Base-by-base conservation (phyloP, 2,113 vertebrate genomes). In the Nothoprocta perdicaria region DNA sequence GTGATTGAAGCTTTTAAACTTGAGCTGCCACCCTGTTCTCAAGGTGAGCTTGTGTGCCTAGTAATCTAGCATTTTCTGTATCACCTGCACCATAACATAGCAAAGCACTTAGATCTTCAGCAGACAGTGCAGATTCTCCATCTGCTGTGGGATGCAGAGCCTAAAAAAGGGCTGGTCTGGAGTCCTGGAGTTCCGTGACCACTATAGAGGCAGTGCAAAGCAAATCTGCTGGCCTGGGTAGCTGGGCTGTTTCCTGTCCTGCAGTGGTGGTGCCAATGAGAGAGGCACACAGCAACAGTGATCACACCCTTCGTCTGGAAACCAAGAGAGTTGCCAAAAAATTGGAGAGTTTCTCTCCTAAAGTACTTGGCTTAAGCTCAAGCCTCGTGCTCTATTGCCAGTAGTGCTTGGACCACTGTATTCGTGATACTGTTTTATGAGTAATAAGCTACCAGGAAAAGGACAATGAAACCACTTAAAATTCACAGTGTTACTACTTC, bases 81-180 rank as follows among this genome's bases (percentile, higher is more conserved):
- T 8, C 1, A 0, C 1, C 5, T 57, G 78, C 72, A 45, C 53
- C 33, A 3, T 4, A 16, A 14, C 0, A 6, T 52, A 55, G 41
- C 45, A 67, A 46, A 73, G 27, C 40, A 53, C 27, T 71, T 19
- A 23, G n/a, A 71, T 31, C 35, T 52, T 29, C 21, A 12, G 31
- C 2, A 7, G 46, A 26, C 1, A 2, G 14, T 35, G 33, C 24
- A 5, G 40, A 9, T 33, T 33, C 14, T 1, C 1, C 17, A 6
- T 61, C 22, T 26, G 55, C 40, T 46, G 5, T 23, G 74, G 52
- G 69, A 14, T 46, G 33, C 31, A 62, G 27, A 48, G 67, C 10
- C 19, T 38, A 33, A 40, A 35, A 9, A 43, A 29, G 43, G 33
- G 45, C 31, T 35, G n/a, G 53, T 29, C 68, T 45, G n/a, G 40